phyloP scores from a whole-genome alignment of 2,888 invertebrate species.

The Blera fallax region DNA sequence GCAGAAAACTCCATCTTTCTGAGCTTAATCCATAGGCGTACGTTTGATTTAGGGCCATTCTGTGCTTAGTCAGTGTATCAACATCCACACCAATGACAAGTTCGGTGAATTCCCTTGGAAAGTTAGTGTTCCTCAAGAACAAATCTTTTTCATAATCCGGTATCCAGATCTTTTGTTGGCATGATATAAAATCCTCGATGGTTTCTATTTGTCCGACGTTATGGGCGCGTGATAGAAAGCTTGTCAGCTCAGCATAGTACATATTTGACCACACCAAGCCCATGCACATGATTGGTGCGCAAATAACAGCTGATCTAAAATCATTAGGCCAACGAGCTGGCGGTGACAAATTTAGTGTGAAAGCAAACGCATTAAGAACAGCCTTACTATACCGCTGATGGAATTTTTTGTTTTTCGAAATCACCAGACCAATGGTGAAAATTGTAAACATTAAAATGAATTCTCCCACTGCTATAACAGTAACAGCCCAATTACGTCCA shows the following conservation, averaged over 20 bases:
- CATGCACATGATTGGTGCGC: not conserved
- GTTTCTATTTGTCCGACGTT: not conserved
- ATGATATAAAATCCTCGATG: not conserved
- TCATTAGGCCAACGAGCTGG: not conserved
- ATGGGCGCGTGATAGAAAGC: not conserved
- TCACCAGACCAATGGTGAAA: not conserved
- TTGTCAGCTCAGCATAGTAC: not conserved
- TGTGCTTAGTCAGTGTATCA: not conserved
- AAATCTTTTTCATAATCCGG: not conserved
- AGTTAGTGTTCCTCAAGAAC: not conserved
- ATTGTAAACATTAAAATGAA: not conserved
- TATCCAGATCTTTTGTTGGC: not conserved
- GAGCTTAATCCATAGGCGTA: not conserved
- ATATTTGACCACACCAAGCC: not conserved
- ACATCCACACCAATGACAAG: not conserved
- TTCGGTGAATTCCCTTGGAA: not conserved
- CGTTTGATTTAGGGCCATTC: not conserved
- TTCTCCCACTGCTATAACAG: not conserved
- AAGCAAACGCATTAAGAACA: not conserved
- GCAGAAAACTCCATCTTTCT: not conserved
- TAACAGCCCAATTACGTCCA: not conserved
- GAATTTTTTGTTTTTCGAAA: not conserved
- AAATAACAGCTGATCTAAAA: not conserved
- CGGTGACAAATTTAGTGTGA: not conserved
- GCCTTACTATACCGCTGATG: not conserved